These are phyloP conservation scores for Hephaestus fuliginosus DNA, from an alignment of 2,797 vertebrate species.

Conservation along the genomic window DNA sequence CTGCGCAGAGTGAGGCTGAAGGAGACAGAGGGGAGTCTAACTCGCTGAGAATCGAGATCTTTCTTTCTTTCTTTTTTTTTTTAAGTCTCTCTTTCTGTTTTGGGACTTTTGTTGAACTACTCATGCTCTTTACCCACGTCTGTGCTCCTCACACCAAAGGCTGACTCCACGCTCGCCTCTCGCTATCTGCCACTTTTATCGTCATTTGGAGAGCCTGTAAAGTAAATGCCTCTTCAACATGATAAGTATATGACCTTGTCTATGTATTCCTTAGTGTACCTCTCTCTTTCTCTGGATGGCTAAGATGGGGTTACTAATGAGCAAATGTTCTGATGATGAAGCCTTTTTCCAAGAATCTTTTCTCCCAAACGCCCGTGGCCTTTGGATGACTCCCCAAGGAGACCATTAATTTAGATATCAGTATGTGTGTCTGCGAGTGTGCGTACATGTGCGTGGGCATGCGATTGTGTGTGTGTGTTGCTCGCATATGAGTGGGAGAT, in stretches of 20 bases:
- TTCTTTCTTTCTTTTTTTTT: constrained; percentile 12
- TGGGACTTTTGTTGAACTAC: constrained; percentile 53
- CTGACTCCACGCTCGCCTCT: constrained; percentile 2
- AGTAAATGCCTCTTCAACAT: constrained; percentile 67
- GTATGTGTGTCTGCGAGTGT: constrained; percentile 63
- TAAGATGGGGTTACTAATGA: constrained; percentile 94
- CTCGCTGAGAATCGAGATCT: constrained; percentile 34
- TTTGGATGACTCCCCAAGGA: constrained; percentile 97
- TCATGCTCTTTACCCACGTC: constrained; percentile 27
- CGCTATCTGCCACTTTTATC: constrained; percentile 23
- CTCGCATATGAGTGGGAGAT: constrained; percentile 43
- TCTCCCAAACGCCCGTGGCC: constrained; percentile 94
- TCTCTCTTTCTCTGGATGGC: constrained; percentile 58
- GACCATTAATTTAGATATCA: constrained; percentile 95
- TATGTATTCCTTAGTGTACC: constrained; percentile 62
- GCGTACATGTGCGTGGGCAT: constrained; percentile 31
- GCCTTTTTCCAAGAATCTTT: constrained; percentile 95
- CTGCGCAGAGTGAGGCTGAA: constrained; percentile 66
- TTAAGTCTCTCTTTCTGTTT: constrained; percentile 31
- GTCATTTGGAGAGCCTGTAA: constrained; percentile 53
- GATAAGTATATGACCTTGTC: constrained; percentile 70
- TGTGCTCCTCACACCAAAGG: constrained; percentile 31
- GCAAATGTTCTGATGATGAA: constrained; percentile 95
- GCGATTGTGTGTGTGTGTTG: constrained; percentile 33
- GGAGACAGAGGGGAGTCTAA: constrained; percentile 62